These are phyloP conservation scores for Hyaena hyaena DNA, from an alignment of 2,113 vertebrate genomes.

Conservation along the genomic window DNA sequence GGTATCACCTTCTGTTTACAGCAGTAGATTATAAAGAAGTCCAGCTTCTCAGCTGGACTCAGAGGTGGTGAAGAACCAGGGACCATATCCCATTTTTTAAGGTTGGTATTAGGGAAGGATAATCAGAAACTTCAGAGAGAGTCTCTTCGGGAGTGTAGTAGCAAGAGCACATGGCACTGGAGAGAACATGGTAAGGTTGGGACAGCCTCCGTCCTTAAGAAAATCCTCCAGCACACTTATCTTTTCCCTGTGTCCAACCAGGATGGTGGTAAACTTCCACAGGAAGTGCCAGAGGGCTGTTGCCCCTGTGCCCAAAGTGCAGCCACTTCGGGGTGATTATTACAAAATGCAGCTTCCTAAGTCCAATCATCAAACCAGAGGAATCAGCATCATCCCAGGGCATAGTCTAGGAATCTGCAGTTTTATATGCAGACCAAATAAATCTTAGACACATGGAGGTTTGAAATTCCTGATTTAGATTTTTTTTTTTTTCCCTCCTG, in stretches of 20 bases:
- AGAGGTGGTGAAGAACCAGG: not conserved
- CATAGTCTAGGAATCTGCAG: not conserved
- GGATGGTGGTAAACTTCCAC: not conserved
- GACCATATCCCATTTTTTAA: not conserved
- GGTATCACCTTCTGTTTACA: not conserved
- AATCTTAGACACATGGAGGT: not conserved
- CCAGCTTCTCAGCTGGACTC: not conserved
- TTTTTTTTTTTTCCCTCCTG: not conserved
- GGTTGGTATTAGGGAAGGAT: not conserved
- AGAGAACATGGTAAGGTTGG: too few relatives aligned
- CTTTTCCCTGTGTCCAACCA: not conserved
- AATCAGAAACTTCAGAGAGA: not conserved
- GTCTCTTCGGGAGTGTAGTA: not conserved
- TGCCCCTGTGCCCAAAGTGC: not conserved
- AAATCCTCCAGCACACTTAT: not conserved
- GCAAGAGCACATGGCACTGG: not conserved
- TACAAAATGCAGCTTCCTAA: not conserved
- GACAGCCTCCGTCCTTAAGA: not conserved
- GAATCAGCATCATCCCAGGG: not conserved
- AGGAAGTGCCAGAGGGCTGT: not conserved
- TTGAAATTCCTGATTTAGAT: not conserved
- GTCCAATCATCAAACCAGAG: not conserved
- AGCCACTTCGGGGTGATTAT: not conserved
- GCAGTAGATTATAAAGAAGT: not conserved
- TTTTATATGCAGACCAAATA: conserved; percentile 4